Percentiles rank a stretch among this genome's conserved stretches.
phyloP scores from a whole-genome alignment of 2,113 vertebrate species.

The Mellivora capensis region DNA sequence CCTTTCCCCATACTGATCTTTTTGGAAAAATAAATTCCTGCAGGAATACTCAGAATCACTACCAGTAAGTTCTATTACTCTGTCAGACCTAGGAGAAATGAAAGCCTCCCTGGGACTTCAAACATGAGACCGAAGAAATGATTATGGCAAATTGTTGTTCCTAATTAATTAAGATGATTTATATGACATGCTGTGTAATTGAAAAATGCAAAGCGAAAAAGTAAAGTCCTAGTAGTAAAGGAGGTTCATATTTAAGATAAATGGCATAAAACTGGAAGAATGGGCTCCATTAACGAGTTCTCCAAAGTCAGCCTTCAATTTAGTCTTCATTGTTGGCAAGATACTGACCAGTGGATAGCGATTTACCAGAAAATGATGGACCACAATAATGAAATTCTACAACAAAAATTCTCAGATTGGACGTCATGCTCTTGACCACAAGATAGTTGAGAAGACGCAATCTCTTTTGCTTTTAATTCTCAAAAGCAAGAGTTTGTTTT shows the following conservation, averaged over 20 bases:
- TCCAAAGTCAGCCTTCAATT: background rate
- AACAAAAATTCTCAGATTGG: constrained; percentile 23
- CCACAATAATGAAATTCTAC: constrained; percentile 51
- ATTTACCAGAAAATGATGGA: constrained; percentile 52
- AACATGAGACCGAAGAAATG: background rate
- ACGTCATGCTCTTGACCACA: constrained; percentile 39
- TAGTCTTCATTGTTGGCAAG: background rate
- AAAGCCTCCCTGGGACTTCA: constrained; percentile 10
- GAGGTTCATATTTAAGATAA: background rate
- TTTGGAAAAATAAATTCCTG: constrained; percentile 53
- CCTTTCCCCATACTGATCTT: background rate
- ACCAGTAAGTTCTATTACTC: constrained; percentile 37
- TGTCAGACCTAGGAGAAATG: constrained; percentile 3
- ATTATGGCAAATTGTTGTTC: constrained; percentile 16
- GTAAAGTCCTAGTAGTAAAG: background rate
- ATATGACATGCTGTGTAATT: background rate
- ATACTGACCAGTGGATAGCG: background rate
- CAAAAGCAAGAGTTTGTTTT: constrained; percentile 52
- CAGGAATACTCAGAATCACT: background rate
- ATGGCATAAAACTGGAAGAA: background rate
- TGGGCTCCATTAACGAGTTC: background rate
- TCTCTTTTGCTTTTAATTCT: constrained; percentile 51
- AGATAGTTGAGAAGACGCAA: background rate
- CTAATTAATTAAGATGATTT: constrained; percentile 45
- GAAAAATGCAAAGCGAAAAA: constrained; percentile 1